Conservation (phyloP, 2,797 vertebrate genomes). For the Ceryle rudis region DNA sequence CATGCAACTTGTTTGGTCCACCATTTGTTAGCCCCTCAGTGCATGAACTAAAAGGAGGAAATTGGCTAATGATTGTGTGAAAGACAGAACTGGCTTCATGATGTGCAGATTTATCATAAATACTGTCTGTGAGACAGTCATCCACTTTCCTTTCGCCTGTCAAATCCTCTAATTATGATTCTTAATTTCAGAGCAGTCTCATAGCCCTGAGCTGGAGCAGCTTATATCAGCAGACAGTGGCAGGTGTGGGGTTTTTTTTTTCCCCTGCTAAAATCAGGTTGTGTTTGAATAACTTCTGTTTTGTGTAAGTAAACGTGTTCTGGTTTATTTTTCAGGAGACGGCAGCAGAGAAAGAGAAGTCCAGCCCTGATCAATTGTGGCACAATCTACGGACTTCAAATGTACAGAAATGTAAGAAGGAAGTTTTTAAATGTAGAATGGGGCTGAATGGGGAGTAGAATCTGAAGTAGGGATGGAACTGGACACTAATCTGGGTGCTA, state of each 20-base stretch:
- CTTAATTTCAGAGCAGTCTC: not conserved
- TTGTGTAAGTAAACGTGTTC: not conserved
- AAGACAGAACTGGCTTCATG: not conserved
- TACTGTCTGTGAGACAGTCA: not conserved
- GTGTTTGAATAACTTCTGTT: not conserved
- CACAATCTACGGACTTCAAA: slow-evolving; percentile 10
- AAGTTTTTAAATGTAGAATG: not conserved
- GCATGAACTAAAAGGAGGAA: not conserved
- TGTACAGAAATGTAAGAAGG: slow-evolving; percentile 58
- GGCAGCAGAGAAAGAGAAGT: slow-evolving; percentile 3
- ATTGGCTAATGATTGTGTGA: not conserved
- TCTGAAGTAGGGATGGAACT: not conserved
- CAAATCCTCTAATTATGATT: not conserved
- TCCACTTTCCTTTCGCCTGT: not conserved
- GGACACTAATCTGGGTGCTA: not conserved
- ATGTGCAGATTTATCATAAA: not conserved
- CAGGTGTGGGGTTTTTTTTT: not conserved
- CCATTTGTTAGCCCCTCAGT: not conserved
- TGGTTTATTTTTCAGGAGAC: slow-evolving; percentile 40
- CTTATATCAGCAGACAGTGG: not conserved
- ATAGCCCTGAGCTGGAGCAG: not conserved
- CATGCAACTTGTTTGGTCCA: not conserved
- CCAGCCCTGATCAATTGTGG: slow-evolving; percentile 40
- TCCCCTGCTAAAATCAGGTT: not conserved
- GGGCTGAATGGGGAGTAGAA: not conserved